Percentiles rank a stretch among this genome's conserved stretches.
Evolutionary conservation across 2,888 invertebrate species (phyloP).

Genomic region (Andrena fulva): DNA sequence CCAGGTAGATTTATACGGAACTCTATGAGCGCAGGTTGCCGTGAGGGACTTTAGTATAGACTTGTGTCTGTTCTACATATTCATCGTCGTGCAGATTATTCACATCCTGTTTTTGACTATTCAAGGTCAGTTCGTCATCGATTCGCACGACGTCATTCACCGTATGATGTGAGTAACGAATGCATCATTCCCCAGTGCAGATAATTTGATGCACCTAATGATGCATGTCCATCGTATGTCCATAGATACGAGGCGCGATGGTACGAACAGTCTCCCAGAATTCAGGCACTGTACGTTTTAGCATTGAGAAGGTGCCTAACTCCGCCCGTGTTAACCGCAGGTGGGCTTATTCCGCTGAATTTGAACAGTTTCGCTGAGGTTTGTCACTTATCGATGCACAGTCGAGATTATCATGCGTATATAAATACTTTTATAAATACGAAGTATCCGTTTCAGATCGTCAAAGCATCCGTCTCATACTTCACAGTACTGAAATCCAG

Average conservation of each 20-base stretch:
- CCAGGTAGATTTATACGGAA: not conserved
- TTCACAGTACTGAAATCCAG: constrained; percentile 18
- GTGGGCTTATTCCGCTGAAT: constrained; percentile 6
- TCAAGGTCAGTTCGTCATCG: constrained; percentile 15
- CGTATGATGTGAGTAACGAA: not conserved
- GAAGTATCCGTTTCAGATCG: not conserved
- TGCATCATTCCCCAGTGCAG: not conserved
- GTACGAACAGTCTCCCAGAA: not conserved
- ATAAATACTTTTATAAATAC: not conserved
- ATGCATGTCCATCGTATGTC: not conserved
- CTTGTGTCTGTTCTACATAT: not conserved
- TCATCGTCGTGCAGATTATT: not conserved
- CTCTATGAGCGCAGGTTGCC: not conserved
- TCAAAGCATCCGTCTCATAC: constrained; percentile 18
- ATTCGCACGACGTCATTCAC: not conserved
- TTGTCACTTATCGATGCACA: not conserved
- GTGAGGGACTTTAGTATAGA: not conserved
- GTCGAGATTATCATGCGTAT: not conserved
- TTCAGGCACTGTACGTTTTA: not conserved
- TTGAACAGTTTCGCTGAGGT: constrained; percentile 9
- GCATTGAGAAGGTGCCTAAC: not conserved
- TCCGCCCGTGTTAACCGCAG: constrained; percentile 7
- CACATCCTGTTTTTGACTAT: constrained; percentile 14
- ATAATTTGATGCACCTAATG: not conserved
- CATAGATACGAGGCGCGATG: not conserved